Evolutionary conservation across 2,888 invertebrate genomes (phyloP), one percentile per base, ranked within the genome.

Genomic region (Rhogogaster chlorosoma): DNA sequence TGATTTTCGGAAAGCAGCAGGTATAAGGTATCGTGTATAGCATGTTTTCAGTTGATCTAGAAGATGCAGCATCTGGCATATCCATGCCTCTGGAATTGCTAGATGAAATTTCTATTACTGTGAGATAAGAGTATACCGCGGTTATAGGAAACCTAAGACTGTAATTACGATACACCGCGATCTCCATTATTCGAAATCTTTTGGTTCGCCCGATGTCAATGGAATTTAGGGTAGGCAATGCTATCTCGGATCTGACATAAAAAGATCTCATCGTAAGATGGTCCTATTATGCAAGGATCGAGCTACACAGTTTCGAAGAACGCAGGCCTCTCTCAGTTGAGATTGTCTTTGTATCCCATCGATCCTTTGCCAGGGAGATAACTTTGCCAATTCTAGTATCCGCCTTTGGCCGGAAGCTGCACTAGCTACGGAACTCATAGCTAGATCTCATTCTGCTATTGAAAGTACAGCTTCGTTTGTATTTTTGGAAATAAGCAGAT

Each of bases 131-230:
- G 42, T 57, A n/a, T 36, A 42, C 49, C 83, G 83, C 83, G 67
- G 83, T 83, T 83, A 83, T 70, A 29, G 9, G 70, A n/a, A 64
- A 83, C 67, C 64, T 42, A 83, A 83, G 83, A 83, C 64, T 49
- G 67, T 83, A 70, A 83, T 83, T 83, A 83, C 83, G 67, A 45
- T 15, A 70, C 49, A 83, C 45, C 64, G 49, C 64, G 83, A 64
- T 67, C n/a, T 83, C 45, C 67, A 70, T 83, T 83, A 29, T 83
- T 64, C 42, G 18, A 38, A 67, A 67, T 67, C 83, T 83, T 18
- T 83, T 45, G 83, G 83, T 83, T 83, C 83, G 67, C 83, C 83
- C 64, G 32, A 83, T 67, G 67, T 83, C 83, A 83, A 83, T 83
- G 83, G 83, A 38, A 61, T 80, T 80, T 57, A n/a, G 29, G n/a